Evolutionary conservation across 2,888 invertebrate species (phyloP).

Genomic region (Muschampia plurimacula): DNA sequence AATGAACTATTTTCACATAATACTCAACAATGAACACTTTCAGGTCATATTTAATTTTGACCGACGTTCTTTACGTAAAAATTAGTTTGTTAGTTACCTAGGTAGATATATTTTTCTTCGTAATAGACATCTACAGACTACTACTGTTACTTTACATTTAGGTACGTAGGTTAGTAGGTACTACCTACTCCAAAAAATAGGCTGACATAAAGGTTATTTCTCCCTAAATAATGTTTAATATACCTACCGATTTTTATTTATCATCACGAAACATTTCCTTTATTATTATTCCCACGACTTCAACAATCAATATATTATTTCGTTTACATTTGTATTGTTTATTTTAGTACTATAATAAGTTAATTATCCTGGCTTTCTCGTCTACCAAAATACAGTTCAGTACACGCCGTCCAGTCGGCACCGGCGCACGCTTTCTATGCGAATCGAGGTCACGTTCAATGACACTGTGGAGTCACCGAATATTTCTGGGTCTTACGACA

Average conservation of each 20-base stretch:
- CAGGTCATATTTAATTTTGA: no score
- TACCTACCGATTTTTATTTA: neutral
- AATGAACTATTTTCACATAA: no score
- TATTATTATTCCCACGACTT: neutral
- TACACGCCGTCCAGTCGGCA: constrained; percentile 53
- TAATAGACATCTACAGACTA: no score
- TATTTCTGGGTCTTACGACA: constrained; percentile 80
- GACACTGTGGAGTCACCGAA: constrained; percentile 66
- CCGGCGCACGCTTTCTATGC: constrained; percentile 56
- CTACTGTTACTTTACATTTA: no score
- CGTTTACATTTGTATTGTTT: constrained; percentile 14
- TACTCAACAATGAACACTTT: no score
- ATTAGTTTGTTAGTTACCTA: no score
- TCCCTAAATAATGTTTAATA: no score
- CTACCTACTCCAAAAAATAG: no score
- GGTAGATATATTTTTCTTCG: no score
- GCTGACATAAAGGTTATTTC: no score
- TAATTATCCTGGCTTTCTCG: constrained; percentile 26
- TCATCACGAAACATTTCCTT: neutral
- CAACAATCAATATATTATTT: neutral
- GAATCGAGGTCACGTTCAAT: constrained; percentile 76
- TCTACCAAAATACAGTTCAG: constrained; percentile 50
- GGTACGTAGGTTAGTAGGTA: no score
- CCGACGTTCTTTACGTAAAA: no score
- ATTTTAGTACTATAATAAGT: neutral